Evolutionary conservation across 2,113 vertebrate genomes (phyloP).

Genomic region (Catharus minimus): DNA sequence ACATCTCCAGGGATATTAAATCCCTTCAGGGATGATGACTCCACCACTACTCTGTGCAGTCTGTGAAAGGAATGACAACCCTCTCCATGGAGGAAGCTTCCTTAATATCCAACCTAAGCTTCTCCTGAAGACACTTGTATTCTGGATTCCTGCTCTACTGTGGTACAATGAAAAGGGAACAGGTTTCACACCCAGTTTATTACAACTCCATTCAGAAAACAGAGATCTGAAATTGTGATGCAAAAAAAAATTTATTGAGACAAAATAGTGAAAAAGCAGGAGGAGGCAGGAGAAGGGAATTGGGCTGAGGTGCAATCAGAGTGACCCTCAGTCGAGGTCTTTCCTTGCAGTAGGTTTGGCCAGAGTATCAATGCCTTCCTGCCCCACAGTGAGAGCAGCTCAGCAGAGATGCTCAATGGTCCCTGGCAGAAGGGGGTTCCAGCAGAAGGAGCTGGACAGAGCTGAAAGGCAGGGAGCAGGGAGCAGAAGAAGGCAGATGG

Average conservation of each 20-base stretch:
- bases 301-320: fast-evolving
- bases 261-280: background rate
- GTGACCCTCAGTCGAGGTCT: fast-evolving
- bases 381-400: background rate
- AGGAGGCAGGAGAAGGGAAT: background rate
- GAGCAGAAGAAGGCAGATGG: too few species aligned
- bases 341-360: fast-evolving
- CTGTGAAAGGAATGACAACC: background rate
- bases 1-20: background rate
- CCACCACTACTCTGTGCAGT: background rate
- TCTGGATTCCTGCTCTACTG: background rate
- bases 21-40: background rate
- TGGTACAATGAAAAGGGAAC: background rate
- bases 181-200: too few species aligned
- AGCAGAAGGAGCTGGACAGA: background rate
- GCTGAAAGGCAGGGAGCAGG: too few species aligned
- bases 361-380: background rate
- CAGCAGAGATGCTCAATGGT: fast-evolving
- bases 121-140: background rate
- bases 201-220: background rate
- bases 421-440: background rate
- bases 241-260: background rate
- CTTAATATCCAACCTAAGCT: background rate
- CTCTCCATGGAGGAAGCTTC: too few species aligned
- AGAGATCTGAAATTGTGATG: background rate